Evolutionary conservation across 2,888 invertebrate species (phyloP), one percentile per base, ranked within the genome.

Genomic region (Arenicola marina): DNA sequence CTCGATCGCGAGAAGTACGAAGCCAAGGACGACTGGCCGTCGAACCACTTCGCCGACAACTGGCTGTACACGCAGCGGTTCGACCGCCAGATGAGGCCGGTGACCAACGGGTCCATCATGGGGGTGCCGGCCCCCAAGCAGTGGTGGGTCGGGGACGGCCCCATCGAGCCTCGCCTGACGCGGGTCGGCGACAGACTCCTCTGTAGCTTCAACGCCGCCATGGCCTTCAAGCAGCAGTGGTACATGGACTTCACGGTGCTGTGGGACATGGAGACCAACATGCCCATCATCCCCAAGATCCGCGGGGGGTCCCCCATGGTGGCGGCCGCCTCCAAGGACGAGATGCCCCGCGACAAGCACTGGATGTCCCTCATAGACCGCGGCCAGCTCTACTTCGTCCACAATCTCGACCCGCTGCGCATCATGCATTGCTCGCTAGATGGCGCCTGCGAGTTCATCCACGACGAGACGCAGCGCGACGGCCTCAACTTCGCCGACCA

Each of bases 21-120:
- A 44, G 38, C 63, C 18, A 68, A 69, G 45, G 61, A 68, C 15
- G 58, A 69, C 61, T 72, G 71, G 70, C 73, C 73, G 21, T 57
- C 71, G 3, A 74, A 73, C 54, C 70, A 72, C 46, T 74, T 74
- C 58, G 66, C 68, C n/a, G 74, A 74, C 61, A 74, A 74, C 56
- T 74, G 69, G 62, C 66, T 74, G 1, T 74, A 68, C 66, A 69
- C 69, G 4, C 74, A 74, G 62, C 63, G 59, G 54, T 74, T 71
- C 58, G 67, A 74, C 58, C 21, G 31, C 15, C 48, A 65, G 33
- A 63, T 74, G 65, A 55, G 61, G 29, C 74, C 74, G 7, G 33
- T 68, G 15, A 63, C 61, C 21, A 63, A 65, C 31, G 73, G 73
- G 2, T 63, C 71, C 3, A 68, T 74, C 21, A 54, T 74, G 31